Percentiles rank a stretch among this genome's conserved stretches.
These are phyloP conservation scores for Chondrosia reniformis DNA, from an alignment of 37 sponge, comb jelly and placozoan species.

Conservation along the genomic window DNA sequence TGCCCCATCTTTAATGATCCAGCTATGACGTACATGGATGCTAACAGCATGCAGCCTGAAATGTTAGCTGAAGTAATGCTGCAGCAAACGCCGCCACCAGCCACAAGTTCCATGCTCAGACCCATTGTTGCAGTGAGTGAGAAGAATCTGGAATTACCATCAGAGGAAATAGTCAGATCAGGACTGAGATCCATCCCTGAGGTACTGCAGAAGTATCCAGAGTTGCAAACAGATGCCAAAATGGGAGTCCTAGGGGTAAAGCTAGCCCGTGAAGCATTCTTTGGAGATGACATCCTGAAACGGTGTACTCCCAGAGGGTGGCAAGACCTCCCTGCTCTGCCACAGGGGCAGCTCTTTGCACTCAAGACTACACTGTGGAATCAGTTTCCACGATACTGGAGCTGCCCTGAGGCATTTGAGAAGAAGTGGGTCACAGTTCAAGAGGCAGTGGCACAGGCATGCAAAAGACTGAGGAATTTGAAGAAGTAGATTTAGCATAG, in stretches of 20 bases:
- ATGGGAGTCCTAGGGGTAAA: not conserved
- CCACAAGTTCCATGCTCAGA: not conserved
- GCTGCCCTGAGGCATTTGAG: not conserved
- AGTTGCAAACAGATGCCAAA: not conserved
- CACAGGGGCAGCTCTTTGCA: constrained; percentile 5
- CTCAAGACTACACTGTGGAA: not conserved
- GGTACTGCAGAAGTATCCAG: constrained; percentile 2
- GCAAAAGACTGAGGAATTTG: not conserved
- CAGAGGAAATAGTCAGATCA: not conserved
- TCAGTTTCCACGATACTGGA: not conserved
- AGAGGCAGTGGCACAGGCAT: constrained; percentile 4
- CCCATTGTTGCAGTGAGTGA: not conserved
- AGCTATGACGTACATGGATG: not conserved
- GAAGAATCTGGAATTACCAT: not conserved
- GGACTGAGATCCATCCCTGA: not conserved
- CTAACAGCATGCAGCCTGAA: not conserved
- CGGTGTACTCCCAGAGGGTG: constrained; percentile 1
- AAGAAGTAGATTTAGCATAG: not conserved
- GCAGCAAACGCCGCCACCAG: not conserved
- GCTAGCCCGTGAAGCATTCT: not conserved
- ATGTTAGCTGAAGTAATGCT: not conserved
- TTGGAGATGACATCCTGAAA: not conserved
- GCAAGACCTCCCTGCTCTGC: constrained; percentile 3
- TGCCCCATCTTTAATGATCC: not conserved
- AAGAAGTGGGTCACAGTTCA: not conserved